Conservation (phyloP, 2,888 invertebrate genomes). For the Drosophila kanekoi region DNA sequence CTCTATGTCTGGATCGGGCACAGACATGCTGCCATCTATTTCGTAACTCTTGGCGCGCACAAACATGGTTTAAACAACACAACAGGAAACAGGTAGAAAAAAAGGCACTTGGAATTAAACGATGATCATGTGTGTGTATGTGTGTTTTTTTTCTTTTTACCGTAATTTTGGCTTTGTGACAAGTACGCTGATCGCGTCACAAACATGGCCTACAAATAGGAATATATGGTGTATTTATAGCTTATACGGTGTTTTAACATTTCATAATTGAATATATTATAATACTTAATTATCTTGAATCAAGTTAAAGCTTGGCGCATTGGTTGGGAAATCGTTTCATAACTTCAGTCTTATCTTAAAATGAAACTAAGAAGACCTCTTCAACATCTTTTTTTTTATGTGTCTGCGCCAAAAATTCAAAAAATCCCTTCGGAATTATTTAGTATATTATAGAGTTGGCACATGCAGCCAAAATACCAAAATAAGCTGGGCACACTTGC, state of each 20-base stretch:
- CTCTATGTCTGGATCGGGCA: slow-evolving; percentile 43
- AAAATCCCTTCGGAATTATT: not conserved
- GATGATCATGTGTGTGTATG: not conserved
- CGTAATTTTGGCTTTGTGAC: slow-evolving; percentile 3
- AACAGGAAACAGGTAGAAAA: too few relatives aligned
- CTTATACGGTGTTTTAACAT: too few relatives aligned
- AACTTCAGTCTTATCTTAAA: too few relatives aligned
- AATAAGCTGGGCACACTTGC: not conserved
- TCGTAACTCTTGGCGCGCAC: slow-evolving; percentile 39
- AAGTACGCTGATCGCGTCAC: slow-evolving; percentile 2
- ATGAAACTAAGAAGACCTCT: too few relatives aligned
- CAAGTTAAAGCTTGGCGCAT: too few relatives aligned
- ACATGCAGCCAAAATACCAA: slow-evolving; percentile 1
- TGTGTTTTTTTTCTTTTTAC: not conserved
- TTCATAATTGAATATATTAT: too few relatives aligned
- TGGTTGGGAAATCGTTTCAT: too few relatives aligned
- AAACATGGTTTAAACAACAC: slow-evolving; percentile 44
- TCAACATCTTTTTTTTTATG: not conserved
- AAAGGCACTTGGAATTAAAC: not conserved
- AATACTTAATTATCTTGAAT: too few relatives aligned
- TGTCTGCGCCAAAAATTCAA: not conserved
- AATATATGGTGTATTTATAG: too few relatives aligned
- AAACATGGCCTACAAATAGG: too few relatives aligned
- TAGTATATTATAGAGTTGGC: not conserved
- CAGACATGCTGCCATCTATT: slow-evolving; percentile 23